Base-by-base conservation (phyloP, 2,797 vertebrate genomes). In the Chelon auratus region DNA sequence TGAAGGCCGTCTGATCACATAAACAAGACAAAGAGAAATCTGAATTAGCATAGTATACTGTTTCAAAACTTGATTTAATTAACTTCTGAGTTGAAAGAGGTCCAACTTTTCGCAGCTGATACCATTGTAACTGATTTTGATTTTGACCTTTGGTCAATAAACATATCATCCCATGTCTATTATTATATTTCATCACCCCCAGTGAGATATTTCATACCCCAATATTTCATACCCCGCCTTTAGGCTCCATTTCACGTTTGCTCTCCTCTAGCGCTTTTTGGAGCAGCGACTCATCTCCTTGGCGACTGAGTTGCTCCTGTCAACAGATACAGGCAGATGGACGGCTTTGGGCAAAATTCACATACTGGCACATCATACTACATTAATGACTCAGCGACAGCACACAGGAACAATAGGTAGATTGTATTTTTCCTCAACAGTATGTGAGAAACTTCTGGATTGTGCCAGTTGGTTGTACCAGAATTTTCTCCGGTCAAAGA, bases 1-100 rank as follows among this genome's bases (percentile, higher is more conserved):
- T 92, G 87, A 97, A 95, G 83, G 97, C 95, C 17, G 96, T 96
- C 97, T 99, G 94, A 81, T 36, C 68, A 78, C 45, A 81, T 33
- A 50, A 72, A 75, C 33, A 73, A 58, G 39, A 13, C 53, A 43
- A 50, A 50, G 48, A 50, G 48, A 42, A 36, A 33, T 6, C 4
- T 14, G 12, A 53, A 45, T 79, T 37, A 76, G 58, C 61, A 81
- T 45, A 78, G 58, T 40, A 48, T 39, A 17, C 36, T 9, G 11
- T 11, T 60, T 64, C 36, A 61, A 9, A 8, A 55, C 18, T 75
- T 9, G 14, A 50, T 33, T 33, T 1, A 18, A 3, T 33, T 20
- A 9, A 48, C n/a, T 48, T 47, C 8, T 2, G 6, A 33, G 22
- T 8, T 62, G 11, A 47, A 18, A 33, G 5, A 33, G 5, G 30